These are phyloP conservation scores for Aspidapion aeneum DNA, from an alignment of 2,888 invertebrate genomes.

Conservation along the genomic window DNA sequence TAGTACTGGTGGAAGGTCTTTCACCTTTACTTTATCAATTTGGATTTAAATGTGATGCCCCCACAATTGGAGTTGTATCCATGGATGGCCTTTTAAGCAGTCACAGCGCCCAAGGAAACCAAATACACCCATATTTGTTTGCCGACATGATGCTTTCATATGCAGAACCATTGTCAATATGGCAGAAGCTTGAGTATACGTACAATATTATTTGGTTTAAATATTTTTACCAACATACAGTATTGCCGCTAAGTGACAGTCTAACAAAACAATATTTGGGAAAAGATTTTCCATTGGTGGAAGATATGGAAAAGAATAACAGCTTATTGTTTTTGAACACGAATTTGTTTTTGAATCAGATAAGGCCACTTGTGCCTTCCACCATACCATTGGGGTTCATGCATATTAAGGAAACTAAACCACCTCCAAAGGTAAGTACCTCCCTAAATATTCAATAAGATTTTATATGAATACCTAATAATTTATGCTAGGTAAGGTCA, in stretches of 20 bases:
- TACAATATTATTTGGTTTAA: slow-evolving; percentile 30
- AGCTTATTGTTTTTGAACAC: slow-evolving; percentile 37
- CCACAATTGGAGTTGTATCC: slow-evolving; percentile 17
- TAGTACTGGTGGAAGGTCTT: slow-evolving; percentile 20
- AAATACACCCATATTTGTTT: slow-evolving; percentile 29
- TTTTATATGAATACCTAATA: too few species aligned
- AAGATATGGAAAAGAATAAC: slow-evolving; percentile 36
- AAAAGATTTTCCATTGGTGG: slow-evolving; percentile 35
- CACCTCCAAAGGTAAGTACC: neutral
- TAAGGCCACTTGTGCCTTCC: slow-evolving; percentile 28
- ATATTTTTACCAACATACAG: slow-evolving; percentile 26
- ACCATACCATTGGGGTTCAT: neutral
- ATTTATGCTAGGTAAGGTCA: neutral
- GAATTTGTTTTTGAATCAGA: slow-evolving; percentile 36
- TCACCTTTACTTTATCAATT: slow-evolving; percentile 6
- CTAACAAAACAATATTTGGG: slow-evolving; percentile 40
- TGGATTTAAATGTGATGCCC: slow-evolving; percentile 7
- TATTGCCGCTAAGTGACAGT: slow-evolving; percentile 30
- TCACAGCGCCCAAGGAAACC: slow-evolving; percentile 32
- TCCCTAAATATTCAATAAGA: neutral
- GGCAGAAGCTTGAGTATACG: slow-evolving; percentile 36
- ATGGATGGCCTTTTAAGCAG: slow-evolving; percentile 28
- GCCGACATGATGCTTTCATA: slow-evolving; percentile 33
- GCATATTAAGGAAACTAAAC: neutral
- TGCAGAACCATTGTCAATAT: slow-evolving; percentile 40